phyloP scores from a whole-genome alignment of 1,140 invertebrate species.

The Ladona fulva region DNA sequence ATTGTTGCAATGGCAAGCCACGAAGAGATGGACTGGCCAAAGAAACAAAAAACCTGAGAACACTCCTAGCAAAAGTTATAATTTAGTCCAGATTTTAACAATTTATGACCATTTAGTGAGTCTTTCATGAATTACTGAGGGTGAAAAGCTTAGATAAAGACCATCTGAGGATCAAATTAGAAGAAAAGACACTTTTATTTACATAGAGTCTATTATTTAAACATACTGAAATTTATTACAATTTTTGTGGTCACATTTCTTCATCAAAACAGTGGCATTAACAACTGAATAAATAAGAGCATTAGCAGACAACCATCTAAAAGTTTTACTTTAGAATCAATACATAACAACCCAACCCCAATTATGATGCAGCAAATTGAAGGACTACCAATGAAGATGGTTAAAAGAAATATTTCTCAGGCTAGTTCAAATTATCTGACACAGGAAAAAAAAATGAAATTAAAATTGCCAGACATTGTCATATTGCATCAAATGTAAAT shows the following conservation, averaged over 20 bases:
- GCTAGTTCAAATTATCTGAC: neutral
- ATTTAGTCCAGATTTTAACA: no score
- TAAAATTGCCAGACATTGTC: no score
- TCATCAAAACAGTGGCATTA: neutral
- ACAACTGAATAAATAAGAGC: neutral
- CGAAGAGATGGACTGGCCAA: no score
- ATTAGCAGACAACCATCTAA: neutral
- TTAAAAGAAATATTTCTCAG: neutral
- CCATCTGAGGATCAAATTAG: neutral
- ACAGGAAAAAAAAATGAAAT: no score
- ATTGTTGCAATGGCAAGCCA: no score
- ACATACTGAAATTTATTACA: neutral
- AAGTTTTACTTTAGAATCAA: neutral
- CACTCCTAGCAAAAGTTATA: no score
- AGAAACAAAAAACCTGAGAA: no score
- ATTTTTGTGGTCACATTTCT: neutral
- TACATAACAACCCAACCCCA: neutral
- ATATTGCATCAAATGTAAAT: no score
- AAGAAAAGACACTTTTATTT: constrained; percentile 2
- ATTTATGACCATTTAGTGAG: no score
- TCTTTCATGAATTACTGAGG: no score
- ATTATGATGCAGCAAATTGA: neutral
- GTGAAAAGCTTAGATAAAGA: no score
- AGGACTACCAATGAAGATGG: neutral
- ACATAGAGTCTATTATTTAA: neutral